Conservation (phyloP, 2,113 vertebrate genomes). For the Phalacrocorax carbo region DNA sequence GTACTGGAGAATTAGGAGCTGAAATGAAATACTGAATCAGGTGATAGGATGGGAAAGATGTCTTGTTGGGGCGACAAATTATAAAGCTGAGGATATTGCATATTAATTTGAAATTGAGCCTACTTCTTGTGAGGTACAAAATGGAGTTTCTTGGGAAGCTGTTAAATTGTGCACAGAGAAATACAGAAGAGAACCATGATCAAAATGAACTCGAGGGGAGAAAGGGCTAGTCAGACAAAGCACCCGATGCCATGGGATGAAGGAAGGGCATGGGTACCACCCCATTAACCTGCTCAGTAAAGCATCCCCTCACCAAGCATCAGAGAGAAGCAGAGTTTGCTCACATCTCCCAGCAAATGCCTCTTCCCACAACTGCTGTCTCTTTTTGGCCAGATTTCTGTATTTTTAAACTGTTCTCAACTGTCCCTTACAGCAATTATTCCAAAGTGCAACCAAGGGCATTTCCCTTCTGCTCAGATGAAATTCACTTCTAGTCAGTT, state of each 20-base stretch:
- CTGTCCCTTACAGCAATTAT: conserved; percentile 17
- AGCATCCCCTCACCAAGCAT: neutral
- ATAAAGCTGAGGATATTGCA: neutral
- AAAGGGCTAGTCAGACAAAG: neutral
- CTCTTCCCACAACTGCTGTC: neutral
- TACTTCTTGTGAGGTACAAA: neutral
- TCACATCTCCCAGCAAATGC: neutral
- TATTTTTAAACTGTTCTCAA: conserved; percentile 46
- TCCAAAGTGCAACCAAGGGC: conserved; percentile 31
- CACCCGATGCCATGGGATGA: neutral
- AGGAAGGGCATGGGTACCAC: neutral
- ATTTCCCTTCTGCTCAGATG: conserved; percentile 34
- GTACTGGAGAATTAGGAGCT: neutral
- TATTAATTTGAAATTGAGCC: neutral
- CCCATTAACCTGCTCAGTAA: neutral
- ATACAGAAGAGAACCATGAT: neutral
- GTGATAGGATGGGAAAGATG: neutral
- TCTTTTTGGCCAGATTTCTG: conserved; percentile 40
- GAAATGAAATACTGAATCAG: neutral
- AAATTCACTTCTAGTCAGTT: neutral
- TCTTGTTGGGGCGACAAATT: neutral
- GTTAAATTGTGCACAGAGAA: neutral
- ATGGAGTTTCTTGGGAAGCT: neutral
- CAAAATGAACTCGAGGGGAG: neutral
- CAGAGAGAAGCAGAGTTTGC: neutral